Conservation (phyloP, 2,888 invertebrate genomes). For the Sipunculus nudus region DNA sequence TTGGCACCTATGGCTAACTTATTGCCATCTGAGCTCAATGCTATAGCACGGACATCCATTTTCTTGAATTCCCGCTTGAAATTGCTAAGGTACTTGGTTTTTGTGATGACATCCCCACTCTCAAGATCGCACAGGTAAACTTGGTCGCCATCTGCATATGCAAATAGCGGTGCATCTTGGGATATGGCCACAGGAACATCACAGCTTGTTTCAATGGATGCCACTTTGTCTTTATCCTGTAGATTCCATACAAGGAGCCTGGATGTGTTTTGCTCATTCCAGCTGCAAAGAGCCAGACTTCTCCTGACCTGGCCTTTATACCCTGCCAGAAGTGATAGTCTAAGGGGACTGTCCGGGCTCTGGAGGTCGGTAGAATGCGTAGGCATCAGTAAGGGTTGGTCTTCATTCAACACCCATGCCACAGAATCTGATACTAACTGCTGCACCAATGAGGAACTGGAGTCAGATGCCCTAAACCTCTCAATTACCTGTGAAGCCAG, state of each 20-base stretch:
- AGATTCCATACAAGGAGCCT: conserved; percentile 21
- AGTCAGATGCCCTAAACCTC: conserved; percentile 1
- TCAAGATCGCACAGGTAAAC: conserved; percentile 23
- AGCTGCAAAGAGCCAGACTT: conserved; percentile 18
- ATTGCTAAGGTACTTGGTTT: conserved; percentile 1
- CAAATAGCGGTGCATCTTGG: conserved; percentile 14
- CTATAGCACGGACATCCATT: conserved; percentile 10
- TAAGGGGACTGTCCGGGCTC: conserved; percentile 26
- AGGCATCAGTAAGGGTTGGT: conserved; percentile 24
- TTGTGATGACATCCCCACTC: conserved; percentile 15
- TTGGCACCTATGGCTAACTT: conserved; percentile 11
- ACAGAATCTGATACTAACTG: conserved; percentile 17
- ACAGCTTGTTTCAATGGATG: conserved; percentile 5
- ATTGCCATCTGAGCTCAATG: conserved; percentile 14
- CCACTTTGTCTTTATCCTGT: conserved; percentile 18
- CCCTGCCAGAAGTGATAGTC: conserved; percentile 22
- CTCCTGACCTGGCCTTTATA: conserved; percentile 20
- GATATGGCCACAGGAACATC: conserved; percentile 13
- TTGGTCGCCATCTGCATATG: conserved; percentile 2
- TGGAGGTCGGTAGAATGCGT: conserved; percentile 16
- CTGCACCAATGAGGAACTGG: background rate
- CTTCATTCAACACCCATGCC: conserved; percentile 14
- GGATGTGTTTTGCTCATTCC: conserved; percentile 1
- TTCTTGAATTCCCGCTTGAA: conserved; percentile 10
- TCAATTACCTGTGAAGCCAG: conserved; percentile 24